Conservation (phyloP, 2,888 invertebrate species). For the Leptodirus hochenwartii region DNA sequence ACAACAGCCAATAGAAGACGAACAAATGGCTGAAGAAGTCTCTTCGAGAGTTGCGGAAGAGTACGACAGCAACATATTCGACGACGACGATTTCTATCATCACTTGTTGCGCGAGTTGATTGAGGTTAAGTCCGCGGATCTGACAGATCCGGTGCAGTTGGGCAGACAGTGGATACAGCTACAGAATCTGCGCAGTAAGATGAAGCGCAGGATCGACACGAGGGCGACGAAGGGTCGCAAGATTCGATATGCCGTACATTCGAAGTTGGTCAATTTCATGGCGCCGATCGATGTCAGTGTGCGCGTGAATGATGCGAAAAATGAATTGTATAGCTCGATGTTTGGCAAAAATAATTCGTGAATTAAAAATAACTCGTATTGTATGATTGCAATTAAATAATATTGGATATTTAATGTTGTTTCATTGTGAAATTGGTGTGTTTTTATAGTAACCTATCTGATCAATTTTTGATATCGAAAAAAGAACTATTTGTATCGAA, state of each 20-base stretch:
- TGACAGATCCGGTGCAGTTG: slow-evolving; percentile 69
- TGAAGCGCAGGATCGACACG: slow-evolving; percentile 85
- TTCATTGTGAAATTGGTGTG: too few relatives aligned
- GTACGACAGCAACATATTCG: slow-evolving; percentile 71
- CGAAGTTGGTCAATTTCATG: slow-evolving; percentile 80
- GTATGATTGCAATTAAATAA: too few relatives aligned
- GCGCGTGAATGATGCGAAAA: slow-evolving; percentile 64
- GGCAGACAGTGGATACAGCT: slow-evolving; percentile 82
- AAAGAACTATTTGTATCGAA: too few relatives aligned
- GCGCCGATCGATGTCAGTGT: slow-evolving; percentile 49
- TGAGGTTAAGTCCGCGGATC: slow-evolving; percentile 70
- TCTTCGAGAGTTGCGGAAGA: slow-evolving; percentile 6
- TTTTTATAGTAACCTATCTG: too few relatives aligned
- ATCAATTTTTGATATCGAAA: too few relatives aligned
- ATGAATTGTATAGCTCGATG: slow-evolving; percentile 64
- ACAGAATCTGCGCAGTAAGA: slow-evolving; percentile 78
- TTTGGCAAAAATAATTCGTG: slow-evolving; percentile 38
- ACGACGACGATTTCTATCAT: slow-evolving; percentile 95
- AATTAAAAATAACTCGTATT: slow-evolving; percentile 7
- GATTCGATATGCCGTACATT: slow-evolving; percentile 70
- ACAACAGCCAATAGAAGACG: slow-evolving; percentile 8
- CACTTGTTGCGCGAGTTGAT: slow-evolving; percentile 81
- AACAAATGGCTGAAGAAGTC: slow-evolving; percentile 14
- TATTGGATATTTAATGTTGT: too few relatives aligned
- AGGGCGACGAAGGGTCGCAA: slow-evolving; percentile 88